Evolutionary conservation across 2,888 invertebrate genomes (phyloP).

Genomic region (Epirrhoe tristata): DNA sequence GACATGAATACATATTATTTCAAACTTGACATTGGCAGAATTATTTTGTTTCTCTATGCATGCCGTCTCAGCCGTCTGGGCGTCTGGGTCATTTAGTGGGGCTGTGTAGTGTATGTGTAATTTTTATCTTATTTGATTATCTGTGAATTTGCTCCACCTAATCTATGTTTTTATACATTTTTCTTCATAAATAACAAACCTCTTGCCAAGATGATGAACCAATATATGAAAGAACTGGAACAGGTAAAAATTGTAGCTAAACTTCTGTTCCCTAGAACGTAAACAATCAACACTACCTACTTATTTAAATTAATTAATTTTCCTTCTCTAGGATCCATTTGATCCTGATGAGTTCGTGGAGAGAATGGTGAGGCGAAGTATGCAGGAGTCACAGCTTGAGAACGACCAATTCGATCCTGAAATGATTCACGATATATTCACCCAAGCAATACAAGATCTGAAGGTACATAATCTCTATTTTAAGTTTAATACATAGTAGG

Average conservation of each 20-base stretch:
- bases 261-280: not conserved
- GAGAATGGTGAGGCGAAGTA: slow-evolving; percentile 96
- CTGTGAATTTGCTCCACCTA: not conserved
- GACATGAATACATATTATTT: no score
- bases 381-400: slow-evolving; percentile 90
- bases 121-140: no score
- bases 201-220: slow-evolving; percentile 90
- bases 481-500: no score
- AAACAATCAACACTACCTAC: not conserved
- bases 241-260: slow-evolving; percentile 83
- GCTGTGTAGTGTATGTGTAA: not conserved
- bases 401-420: slow-evolving; percentile 91
- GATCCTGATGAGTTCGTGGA: slow-evolving; percentile 99
- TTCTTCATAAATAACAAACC: not conserved
- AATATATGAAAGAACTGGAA: slow-evolving; percentile 94
- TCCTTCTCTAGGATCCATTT: slow-evolving; percentile 93
- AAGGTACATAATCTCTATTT: slow-evolving; percentile 64
- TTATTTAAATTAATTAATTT: slow-evolving; percentile 9
- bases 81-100: not conserved
- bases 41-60: no score
- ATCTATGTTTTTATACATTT: not conserved
- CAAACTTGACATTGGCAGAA: no score
- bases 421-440: slow-evolving; percentile 95
- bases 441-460: slow-evolving; percentile 94
- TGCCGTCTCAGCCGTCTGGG: no score